phyloP scores from a whole-genome alignment of 1,140 invertebrate species.

The Drosophila bocki region DNA sequence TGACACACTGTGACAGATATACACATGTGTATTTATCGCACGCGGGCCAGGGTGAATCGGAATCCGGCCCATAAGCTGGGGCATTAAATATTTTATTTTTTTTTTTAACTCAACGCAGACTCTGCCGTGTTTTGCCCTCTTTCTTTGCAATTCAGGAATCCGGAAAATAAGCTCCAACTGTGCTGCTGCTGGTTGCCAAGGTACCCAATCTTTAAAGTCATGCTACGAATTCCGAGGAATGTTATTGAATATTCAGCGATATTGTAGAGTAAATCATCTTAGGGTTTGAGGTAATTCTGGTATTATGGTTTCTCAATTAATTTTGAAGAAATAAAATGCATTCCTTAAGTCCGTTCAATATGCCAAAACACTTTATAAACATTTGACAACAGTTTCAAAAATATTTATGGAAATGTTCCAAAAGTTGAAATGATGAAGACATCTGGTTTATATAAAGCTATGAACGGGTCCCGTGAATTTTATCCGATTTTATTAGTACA shows the following conservation, averaged over 20 bases:
- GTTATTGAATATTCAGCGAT: too few relatives aligned
- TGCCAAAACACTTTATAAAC: not conserved
- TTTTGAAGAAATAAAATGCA: not conserved
- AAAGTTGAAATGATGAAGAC: not conserved
- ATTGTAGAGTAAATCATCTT: too few relatives aligned
- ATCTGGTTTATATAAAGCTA: not conserved
- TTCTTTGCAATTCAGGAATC: not conserved
- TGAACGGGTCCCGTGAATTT: not conserved
- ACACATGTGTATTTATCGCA: constrained; percentile 54
- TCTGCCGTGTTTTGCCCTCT: not conserved
- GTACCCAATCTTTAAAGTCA: not conserved
- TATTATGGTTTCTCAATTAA: not conserved
- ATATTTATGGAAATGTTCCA: not conserved
- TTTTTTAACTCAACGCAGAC: constrained; percentile 7
- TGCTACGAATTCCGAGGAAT: not conserved
- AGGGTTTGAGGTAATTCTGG: not conserved
- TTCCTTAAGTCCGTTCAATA: not conserved
- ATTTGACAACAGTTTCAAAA: not conserved
- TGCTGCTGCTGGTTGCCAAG: constrained; percentile 2
- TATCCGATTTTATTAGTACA: constrained; percentile 1
- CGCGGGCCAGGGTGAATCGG: constrained; percentile 23
- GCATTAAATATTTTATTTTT: constrained; percentile 50
- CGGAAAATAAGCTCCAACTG: constrained; percentile 6
- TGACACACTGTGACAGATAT: constrained; percentile 28
- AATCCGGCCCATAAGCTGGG: constrained; percentile 39